Percentiles rank a stretch among this genome's conserved stretches.
phyloP scores from a whole-genome alignment of 1,140 invertebrate species.

The Leptinotarsa lineolata region DNA sequence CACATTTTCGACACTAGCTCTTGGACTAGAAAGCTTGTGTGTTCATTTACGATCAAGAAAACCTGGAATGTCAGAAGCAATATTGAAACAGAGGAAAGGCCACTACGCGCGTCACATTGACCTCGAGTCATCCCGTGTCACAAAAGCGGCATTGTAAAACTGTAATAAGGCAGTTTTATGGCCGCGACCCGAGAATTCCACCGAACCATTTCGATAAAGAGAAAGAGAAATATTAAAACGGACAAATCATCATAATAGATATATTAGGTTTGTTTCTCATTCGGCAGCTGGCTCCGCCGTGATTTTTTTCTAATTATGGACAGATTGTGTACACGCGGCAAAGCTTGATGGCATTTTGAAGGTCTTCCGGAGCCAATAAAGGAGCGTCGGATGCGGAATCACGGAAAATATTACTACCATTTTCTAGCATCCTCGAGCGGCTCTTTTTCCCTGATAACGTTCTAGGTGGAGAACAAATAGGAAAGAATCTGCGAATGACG shows the following conservation, averaged over 20 bases:
- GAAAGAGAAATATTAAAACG: slow-evolving; percentile 2
- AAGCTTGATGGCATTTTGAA: slow-evolving; percentile 44
- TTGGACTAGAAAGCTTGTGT: background rate
- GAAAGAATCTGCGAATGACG: slow-evolving; percentile 1
- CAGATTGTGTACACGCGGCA: slow-evolving; percentile 41
- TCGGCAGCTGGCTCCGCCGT: slow-evolving; percentile 21
- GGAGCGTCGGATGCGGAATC: slow-evolving; percentile 34
- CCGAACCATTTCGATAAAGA: slow-evolving; percentile 10
- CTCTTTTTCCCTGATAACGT: slow-evolving; percentile 10
- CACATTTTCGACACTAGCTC: no score
- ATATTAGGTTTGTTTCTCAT: slow-evolving; percentile 21
- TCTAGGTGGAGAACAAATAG: background rate
- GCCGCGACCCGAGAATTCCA: background rate
- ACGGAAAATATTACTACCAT: slow-evolving; percentile 39
- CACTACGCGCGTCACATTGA: background rate
- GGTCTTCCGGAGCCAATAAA: slow-evolving; percentile 45
- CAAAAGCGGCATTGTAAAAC: slow-evolving; percentile 5
- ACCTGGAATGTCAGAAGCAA: background rate
- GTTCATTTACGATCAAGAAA: background rate
- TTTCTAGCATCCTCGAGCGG: slow-evolving; percentile 25
- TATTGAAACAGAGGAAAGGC: background rate
- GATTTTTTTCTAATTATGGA: slow-evolving; percentile 45
- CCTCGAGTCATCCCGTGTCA: background rate
- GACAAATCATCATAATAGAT: slow-evolving; percentile 22
- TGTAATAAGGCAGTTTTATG: slow-evolving; percentile 3